These are phyloP conservation scores for Agrotis ipsilon DNA, from an alignment of 2,888 invertebrate genomes.

Conservation along the genomic window DNA sequence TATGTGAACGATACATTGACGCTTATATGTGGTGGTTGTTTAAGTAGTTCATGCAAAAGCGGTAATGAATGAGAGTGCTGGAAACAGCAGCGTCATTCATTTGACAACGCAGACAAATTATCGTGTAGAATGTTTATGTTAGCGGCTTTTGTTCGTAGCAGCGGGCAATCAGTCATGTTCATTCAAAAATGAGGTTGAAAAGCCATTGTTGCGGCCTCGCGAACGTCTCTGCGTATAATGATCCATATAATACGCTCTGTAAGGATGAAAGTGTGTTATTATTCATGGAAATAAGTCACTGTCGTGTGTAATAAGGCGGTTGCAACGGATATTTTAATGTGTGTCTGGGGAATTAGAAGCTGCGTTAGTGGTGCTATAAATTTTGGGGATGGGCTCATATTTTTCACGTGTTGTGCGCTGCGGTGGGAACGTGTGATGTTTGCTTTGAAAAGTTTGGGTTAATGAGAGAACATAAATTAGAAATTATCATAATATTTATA, in stretches of 20 bases:
- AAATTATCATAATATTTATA: slow-evolving; percentile 47
- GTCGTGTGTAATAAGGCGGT: slow-evolving; percentile 75
- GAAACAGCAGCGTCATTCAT: slow-evolving; percentile 41
- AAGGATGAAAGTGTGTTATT: slow-evolving; percentile 79
- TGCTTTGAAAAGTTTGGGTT: slow-evolving; percentile 41
- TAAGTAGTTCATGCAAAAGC: slow-evolving; percentile 4
- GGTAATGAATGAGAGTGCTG: slow-evolving; percentile 61
- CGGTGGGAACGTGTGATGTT: slow-evolving; percentile 55
- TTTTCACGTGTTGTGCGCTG: slow-evolving; percentile 52
- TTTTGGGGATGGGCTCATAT: slow-evolving; percentile 59
- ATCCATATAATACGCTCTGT: slow-evolving; percentile 75
- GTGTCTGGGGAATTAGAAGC: slow-evolving; percentile 70
- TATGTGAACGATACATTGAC: slow-evolving; percentile 65
- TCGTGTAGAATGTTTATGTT: slow-evolving; percentile 85
- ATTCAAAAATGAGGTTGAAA: slow-evolving; percentile 84
- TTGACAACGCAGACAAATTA: slow-evolving; percentile 71
- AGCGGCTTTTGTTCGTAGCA: slow-evolving; percentile 82
- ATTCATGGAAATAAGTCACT: slow-evolving; percentile 80
- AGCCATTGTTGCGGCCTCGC: slow-evolving; percentile 81
- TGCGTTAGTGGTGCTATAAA: slow-evolving; percentile 64
- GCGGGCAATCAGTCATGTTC: slow-evolving; percentile 88
- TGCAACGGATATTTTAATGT: slow-evolving; percentile 76
- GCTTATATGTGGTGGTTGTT: slow-evolving; percentile 15
- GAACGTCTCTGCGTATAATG: slow-evolving; percentile 77
- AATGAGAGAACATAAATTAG: slow-evolving; percentile 47